Conservation (phyloP, 2,113 vertebrate species). For the Gopherus flavomarginatus region DNA sequence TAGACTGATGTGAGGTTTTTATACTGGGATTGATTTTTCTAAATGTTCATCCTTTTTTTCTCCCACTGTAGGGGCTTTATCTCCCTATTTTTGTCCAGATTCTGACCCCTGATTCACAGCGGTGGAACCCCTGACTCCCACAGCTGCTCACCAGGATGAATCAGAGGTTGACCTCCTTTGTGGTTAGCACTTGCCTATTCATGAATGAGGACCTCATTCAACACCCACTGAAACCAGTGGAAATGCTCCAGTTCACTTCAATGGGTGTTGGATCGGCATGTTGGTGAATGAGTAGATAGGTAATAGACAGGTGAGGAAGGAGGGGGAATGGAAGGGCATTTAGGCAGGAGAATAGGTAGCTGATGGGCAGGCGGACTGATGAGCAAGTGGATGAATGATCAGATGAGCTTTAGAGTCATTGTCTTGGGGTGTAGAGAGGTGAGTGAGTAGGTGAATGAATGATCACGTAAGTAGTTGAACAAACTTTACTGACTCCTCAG, state of each 20-base stretch:
- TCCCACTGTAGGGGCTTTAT: neutral
- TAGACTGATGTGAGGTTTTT: slow-evolving; percentile 27
- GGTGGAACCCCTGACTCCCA: neutral
- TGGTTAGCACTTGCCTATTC: neutral
- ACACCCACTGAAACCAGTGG: neutral
- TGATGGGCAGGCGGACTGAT: neutral
- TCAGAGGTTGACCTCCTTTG: neutral
- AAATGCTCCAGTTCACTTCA: neutral
- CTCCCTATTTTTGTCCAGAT: neutral
- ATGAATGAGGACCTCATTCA: neutral
- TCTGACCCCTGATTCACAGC: neutral
- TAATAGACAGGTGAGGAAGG: neutral
- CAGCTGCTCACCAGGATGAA: neutral
- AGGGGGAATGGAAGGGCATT: neutral
- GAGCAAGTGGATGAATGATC: neutral
- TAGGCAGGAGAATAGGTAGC: neutral
- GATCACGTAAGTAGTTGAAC: neutral
- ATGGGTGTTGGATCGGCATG: no score
- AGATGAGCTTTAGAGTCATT: neutral
- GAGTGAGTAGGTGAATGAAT: neutral
- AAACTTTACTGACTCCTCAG: neutral
- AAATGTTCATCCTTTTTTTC: neutral
- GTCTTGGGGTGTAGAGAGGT: neutral
- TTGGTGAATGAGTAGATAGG: no score
- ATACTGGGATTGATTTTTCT: neutral